These are phyloP conservation scores for Henicopernis longicauda DNA, from an alignment of 2,113 vertebrate species.

Conservation along the genomic window DNA sequence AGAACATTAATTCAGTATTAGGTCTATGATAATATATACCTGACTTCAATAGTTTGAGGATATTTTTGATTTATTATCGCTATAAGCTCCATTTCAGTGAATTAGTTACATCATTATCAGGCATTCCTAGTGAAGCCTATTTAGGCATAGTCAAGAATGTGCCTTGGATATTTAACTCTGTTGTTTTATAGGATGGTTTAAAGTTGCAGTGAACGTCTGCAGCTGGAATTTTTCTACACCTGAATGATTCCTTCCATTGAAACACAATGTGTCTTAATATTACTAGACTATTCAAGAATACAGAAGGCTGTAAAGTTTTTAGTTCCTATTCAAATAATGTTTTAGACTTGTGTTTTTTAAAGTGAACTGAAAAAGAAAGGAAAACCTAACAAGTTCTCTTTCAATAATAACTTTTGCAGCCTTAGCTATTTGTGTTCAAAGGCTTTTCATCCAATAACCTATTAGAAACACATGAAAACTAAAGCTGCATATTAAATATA, in stretches of 20 bases:
- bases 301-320: not conserved
- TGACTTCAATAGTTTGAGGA: not conserved
- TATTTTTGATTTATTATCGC: not conserved
- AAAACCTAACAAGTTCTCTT: not conserved
- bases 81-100: not conserved
- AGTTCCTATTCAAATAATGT: not conserved
- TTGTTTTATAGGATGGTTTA: not conserved
- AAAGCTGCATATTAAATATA: not conserved
- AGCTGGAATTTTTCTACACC: not conserved
- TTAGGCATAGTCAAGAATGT: not conserved
- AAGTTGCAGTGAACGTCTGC: not conserved
- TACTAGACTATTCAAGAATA: not conserved
- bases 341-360: not conserved
- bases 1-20: not conserved
- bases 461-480: not conserved
- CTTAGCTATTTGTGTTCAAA: not conserved
- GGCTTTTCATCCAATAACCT: not conserved
- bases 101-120: not conserved
- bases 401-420: not conserved
- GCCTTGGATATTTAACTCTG: not conserved
- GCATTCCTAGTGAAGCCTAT: not conserved
- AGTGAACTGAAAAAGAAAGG: not conserved
- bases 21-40: not conserved
- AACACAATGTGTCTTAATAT: not conserved
- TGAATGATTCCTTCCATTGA: not conserved